A percentile compares a stretch with the other conserved stretches of the same genome.
Conservation (phyloP, 2,888 invertebrate genomes). For the Lordiphosa fenestrarum region DNA sequence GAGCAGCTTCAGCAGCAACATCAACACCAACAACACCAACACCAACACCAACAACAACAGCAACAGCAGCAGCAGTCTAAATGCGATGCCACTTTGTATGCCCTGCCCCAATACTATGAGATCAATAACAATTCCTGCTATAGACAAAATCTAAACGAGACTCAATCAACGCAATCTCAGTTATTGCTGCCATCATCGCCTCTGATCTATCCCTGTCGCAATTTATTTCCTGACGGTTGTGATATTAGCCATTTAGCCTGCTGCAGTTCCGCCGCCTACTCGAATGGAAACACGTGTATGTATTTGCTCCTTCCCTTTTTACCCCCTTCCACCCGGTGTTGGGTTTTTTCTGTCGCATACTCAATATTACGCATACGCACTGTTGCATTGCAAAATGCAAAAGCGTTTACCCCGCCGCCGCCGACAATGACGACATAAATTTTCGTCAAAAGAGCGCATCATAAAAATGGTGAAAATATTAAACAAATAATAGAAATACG, state of each 20-base stretch:
- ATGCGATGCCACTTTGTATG: slow-evolving; percentile 51
- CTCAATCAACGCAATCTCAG: slow-evolving; percentile 13
- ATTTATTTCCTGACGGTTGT: slow-evolving; percentile 76
- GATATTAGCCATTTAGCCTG: slow-evolving; percentile 69
- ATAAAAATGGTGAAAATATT: slow-evolving; percentile 50
- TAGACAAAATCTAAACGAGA: slow-evolving; percentile 60
- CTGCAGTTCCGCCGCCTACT: slow-evolving; percentile 28
- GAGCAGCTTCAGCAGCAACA: slow-evolving; percentile 41
- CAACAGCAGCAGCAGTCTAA: slow-evolving; percentile 43
- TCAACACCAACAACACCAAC: slow-evolving; percentile 26
- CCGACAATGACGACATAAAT: slow-evolving; percentile 67
- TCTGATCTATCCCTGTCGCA: slow-evolving; percentile 76
- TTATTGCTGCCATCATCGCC: slow-evolving; percentile 36
- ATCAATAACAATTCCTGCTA: slow-evolving; percentile 73
- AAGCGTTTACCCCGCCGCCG: slow-evolving; percentile 18
- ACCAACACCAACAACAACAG: slow-evolving; percentile 23
- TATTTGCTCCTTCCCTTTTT: slow-evolving; percentile 24
- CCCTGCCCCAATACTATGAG: slow-evolving; percentile 48
- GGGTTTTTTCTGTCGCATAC: slow-evolving; percentile 45
- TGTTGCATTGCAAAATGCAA: slow-evolving; percentile 30
- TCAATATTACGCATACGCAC: slow-evolving; percentile 47
- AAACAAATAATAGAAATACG: slow-evolving; percentile 45
- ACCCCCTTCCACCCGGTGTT: slow-evolving; percentile 7
- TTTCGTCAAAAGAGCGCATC: slow-evolving; percentile 40
- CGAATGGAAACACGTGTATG: slow-evolving; percentile 49